A percentile compares a stretch with the other conserved stretches of the same genome.
These are phyloP conservation scores for Caranx melampygus DNA, from an alignment of 2,113 vertebrate genomes.

Conservation along the genomic window DNA sequence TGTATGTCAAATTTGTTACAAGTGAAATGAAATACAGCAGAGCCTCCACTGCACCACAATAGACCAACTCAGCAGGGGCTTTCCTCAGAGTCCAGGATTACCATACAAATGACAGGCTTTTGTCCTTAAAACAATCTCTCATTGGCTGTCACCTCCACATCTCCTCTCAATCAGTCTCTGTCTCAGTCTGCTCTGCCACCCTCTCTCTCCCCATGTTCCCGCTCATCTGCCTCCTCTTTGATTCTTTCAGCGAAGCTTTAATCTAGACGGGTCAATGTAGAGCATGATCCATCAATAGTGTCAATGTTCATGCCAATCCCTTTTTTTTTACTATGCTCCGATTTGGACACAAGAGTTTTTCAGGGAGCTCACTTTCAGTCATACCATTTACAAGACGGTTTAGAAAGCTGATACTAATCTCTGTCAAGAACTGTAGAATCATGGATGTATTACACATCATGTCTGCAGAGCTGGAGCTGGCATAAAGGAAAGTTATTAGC, in stretches of 20 bases:
- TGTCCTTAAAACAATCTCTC: constrained; percentile 70
- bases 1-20: constrained; percentile 50
- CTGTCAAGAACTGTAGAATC: constrained; percentile 19
- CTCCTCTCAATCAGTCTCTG: constrained; percentile 50
- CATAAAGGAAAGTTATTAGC: constrained; percentile 28
- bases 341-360: constrained; percentile 18
- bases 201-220: constrained; percentile 22
- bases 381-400: constrained; percentile 2
- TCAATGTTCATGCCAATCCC: constrained; percentile 43
- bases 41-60: constrained; percentile 40
- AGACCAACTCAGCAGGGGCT: constrained; percentile 53
- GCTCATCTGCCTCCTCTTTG: constrained; percentile 38
- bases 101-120: constrained; percentile 76
- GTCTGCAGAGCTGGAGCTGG: neutral
- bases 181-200: constrained; percentile 22
- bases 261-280: constrained; percentile 39
- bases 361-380: constrained; percentile 5
- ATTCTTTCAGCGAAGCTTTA: constrained; percentile 54
- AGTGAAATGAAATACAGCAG: constrained; percentile 47
- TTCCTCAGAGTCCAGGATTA: constrained; percentile 66
- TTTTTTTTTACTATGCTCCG: constrained; percentile 20
- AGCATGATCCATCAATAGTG: constrained; percentile 61
- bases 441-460: constrained; percentile 18
- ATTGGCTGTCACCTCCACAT: constrained; percentile 61
- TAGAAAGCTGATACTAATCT: constrained; percentile 26